phyloP scores from a whole-genome alignment of 2,113 vertebrate genomes.

The Lucifuga dentata region DNA sequence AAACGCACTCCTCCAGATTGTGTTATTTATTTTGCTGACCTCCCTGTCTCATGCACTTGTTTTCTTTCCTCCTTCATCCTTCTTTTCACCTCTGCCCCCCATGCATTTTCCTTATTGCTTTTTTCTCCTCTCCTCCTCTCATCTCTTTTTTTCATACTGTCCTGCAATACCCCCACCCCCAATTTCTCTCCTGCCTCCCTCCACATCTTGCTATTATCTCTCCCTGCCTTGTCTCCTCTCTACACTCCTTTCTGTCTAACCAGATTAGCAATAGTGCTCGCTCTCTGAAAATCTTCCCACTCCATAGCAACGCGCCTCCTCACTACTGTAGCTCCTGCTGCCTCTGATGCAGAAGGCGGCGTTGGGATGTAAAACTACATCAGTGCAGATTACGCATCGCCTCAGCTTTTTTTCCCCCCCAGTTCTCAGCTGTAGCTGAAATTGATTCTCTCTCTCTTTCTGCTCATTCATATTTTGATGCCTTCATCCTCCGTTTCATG shows the following conservation, averaged over 20 bases:
- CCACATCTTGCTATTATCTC: slow-evolving; percentile 32
- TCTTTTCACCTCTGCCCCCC: slow-evolving; percentile 55
- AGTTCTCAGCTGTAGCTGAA: slow-evolving; percentile 38
- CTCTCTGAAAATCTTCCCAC: slow-evolving; percentile 75
- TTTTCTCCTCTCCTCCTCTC: slow-evolving; percentile 25
- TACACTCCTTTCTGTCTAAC: slow-evolving; percentile 18
- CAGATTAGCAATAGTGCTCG: slow-evolving; percentile 61
- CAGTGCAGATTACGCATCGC: slow-evolving; percentile 58
- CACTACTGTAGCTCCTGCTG: slow-evolving; percentile 55
- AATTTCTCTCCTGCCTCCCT: slow-evolving; percentile 1
- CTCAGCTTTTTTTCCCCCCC: slow-evolving; percentile 54
- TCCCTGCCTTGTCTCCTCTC: slow-evolving; percentile 1
- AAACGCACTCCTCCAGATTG: slow-evolving; percentile 56
- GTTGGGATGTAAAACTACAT: slow-evolving; percentile 55
- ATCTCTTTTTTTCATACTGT: slow-evolving; percentile 19
- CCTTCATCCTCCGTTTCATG: background rate
- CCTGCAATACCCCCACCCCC: background rate
- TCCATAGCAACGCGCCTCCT: slow-evolving; percentile 82
- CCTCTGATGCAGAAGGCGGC: slow-evolving; percentile 58
- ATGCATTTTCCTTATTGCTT: slow-evolving; percentile 72
- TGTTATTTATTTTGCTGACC: slow-evolving; percentile 36
- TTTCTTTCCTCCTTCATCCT: slow-evolving; percentile 1
- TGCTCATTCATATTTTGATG: background rate
- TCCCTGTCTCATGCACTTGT: slow-evolving; percentile 21
- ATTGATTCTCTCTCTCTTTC: slow-evolving; percentile 4